These are phyloP conservation scores for Lydus trimaculatus DNA, from an alignment of 2,888 invertebrate species.

Conservation along the genomic window DNA sequence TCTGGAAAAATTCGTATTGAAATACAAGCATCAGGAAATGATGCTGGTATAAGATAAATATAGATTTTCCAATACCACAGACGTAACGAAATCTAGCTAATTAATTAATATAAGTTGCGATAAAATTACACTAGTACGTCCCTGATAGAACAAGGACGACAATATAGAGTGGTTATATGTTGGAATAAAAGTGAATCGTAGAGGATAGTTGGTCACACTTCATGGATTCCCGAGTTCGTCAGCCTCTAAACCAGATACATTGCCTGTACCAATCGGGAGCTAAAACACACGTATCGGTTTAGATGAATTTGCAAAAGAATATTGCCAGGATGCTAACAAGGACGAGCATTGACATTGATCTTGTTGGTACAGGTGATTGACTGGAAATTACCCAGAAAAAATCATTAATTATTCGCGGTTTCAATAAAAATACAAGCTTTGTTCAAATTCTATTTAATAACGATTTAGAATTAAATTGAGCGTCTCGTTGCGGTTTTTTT, in stretches of 20 bases:
- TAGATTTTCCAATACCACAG: not conserved
- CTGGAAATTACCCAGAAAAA: not conserved
- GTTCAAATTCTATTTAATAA: not conserved
- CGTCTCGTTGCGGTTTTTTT: not conserved
- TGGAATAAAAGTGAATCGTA: conserved; percentile 33
- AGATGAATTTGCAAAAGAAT: conserved; percentile 22
- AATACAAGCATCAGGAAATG: conserved; percentile 22
- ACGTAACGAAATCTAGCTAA: not conserved
- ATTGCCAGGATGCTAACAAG: not conserved
- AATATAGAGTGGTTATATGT: conserved; percentile 31
- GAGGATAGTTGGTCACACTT: conserved; percentile 43
- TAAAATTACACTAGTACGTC: conserved; percentile 15
- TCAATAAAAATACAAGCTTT: not conserved
- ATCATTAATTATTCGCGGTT: not conserved
- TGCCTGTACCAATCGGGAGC: conserved; percentile 22
- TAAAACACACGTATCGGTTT: not conserved
- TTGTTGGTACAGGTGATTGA: not conserved
- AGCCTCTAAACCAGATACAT: conserved; percentile 37
- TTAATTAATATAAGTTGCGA: not conserved
- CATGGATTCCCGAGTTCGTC: conserved; percentile 44
- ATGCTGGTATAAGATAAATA: conserved; percentile 10
- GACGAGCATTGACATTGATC: conserved; percentile 10
- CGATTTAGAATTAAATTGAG: not conserved
- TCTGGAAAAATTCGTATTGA: conserved; percentile 13
- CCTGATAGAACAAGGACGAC: conserved; percentile 23